These are phyloP conservation scores for Drosophila jambulina DNA, from an alignment of 1,140 invertebrate species.

Conservation along the genomic window DNA sequence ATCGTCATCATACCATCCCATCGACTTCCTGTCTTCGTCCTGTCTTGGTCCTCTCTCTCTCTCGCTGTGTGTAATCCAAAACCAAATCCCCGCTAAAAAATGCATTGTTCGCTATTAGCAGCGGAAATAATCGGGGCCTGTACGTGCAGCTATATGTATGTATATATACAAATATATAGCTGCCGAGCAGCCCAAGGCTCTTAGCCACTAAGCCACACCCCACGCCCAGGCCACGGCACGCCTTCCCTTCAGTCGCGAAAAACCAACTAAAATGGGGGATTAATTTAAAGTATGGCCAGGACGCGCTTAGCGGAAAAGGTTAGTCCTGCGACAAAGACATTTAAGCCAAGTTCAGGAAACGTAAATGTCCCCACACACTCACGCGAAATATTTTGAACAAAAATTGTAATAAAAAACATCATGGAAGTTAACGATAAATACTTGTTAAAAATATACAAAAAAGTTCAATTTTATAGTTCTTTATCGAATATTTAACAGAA, in stretches of 20 bases:
- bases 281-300: slow-evolving; percentile 25
- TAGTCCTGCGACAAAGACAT: slow-evolving; percentile 3
- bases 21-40: slow-evolving; percentile 24
- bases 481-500: not conserved
- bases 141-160: slow-evolving; percentile 11
- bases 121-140: slow-evolving; percentile 36
- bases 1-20: too few relatives aligned
- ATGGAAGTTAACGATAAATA: not conserved
- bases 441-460: not conserved
- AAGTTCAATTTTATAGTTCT: too few relatives aligned
- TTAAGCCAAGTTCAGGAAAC: slow-evolving; percentile 6
- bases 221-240: not conserved
- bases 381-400: not conserved
- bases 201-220: slow-evolving; percentile 14
- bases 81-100: slow-evolving; percentile 51
- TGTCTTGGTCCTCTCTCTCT: slow-evolving; percentile 2
- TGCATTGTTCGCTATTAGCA: slow-evolving; percentile 57
- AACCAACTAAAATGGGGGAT: slow-evolving; percentile 21
- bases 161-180: slow-evolving; percentile 4
- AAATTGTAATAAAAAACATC: not conserved
- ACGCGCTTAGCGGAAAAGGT: slow-evolving; percentile 11
- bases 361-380: not conserved
- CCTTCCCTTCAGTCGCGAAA: not conserved
- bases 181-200: slow-evolving; percentile 12
- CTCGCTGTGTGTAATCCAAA: slow-evolving; percentile 29